Conservation (phyloP, 2,797 vertebrate species). For the Anas georgica region DNA sequence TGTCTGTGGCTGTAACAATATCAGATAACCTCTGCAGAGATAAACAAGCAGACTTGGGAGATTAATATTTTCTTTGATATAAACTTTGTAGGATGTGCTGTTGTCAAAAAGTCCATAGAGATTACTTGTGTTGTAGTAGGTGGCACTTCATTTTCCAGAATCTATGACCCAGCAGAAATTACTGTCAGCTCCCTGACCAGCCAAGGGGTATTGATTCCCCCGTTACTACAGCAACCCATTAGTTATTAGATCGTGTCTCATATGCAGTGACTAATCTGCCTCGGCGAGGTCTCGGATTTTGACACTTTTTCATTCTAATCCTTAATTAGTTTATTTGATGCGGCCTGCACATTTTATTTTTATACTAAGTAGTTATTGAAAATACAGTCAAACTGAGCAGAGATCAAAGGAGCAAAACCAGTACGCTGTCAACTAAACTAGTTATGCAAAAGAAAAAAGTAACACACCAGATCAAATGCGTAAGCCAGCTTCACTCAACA, state of each 20-base stretch:
- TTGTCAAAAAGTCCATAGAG: slow-evolving; percentile 63
- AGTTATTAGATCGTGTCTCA: slow-evolving; percentile 74
- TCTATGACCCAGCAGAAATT: slow-evolving; percentile 84
- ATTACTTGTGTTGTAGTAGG: slow-evolving; percentile 68
- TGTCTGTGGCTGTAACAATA: slow-evolving; percentile 41
- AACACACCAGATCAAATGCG: background rate
- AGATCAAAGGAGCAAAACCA: slow-evolving; percentile 68
- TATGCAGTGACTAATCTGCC: slow-evolving; percentile 75
- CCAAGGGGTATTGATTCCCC: slow-evolving; percentile 76
- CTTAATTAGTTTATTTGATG: slow-evolving; percentile 82
- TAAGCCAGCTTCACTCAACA: background rate
- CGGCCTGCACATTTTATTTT: slow-evolving; percentile 73
- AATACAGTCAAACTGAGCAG: slow-evolving; percentile 59
- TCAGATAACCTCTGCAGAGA: slow-evolving; percentile 34
- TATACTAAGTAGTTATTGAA: slow-evolving; percentile 75
- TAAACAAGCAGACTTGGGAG: slow-evolving; percentile 57
- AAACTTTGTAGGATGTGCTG: slow-evolving; percentile 64
- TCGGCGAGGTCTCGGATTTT: slow-evolving; percentile 73
- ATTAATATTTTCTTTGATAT: slow-evolving; percentile 65
- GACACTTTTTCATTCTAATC: slow-evolving; percentile 80
- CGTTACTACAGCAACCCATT: slow-evolving; percentile 81
- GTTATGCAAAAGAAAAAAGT: slow-evolving; percentile 42
- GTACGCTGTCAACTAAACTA: slow-evolving; percentile 46
- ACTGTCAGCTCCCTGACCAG: slow-evolving; percentile 80
- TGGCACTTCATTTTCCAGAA: slow-evolving; percentile 77